phyloP scores from a whole-genome alignment of 2,888 invertebrate species.

The Blastobasis lacticolella region DNA sequence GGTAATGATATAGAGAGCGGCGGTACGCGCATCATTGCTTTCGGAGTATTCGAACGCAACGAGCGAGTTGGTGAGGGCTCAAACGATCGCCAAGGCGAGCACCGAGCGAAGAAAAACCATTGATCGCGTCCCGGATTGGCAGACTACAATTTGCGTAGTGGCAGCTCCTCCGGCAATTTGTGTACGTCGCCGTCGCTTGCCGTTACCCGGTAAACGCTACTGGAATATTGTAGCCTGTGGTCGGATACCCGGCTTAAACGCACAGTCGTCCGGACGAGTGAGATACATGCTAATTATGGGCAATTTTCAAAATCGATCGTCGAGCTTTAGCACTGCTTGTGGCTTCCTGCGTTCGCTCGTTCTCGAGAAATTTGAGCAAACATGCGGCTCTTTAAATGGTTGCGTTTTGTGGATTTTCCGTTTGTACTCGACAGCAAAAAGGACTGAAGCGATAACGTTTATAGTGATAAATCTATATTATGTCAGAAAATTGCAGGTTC shows the following conservation, averaged over 20 bases:
- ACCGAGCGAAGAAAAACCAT: constrained; percentile 37
- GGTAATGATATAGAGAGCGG: constrained; percentile 4
- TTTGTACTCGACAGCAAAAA: not conserved
- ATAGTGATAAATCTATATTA: too few species aligned
- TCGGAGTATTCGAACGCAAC: not conserved
- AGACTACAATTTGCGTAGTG: constrained; percentile 64
- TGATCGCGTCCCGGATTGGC: constrained; percentile 27
- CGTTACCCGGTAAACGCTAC: constrained; percentile 72
- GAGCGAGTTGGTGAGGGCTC: not conserved
- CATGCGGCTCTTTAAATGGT: constrained; percentile 18
- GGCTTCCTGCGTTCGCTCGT: constrained; percentile 61
- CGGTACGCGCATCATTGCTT: too few species aligned
- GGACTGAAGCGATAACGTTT: not conserved
- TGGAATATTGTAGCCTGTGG: constrained; percentile 66
- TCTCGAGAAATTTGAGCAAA: constrained; percentile 42
- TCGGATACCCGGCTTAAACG: constrained; percentile 63
- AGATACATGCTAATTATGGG: constrained; percentile 71
- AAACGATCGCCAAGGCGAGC: constrained; percentile 14
- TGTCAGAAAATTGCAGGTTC: too few species aligned
- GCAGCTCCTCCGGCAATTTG: constrained; percentile 66
- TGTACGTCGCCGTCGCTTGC: constrained; percentile 63
- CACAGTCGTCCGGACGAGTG: constrained; percentile 58
- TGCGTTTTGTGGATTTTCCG: not conserved
- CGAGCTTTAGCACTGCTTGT: constrained; percentile 60
- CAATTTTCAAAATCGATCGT: constrained; percentile 72